Evolutionary conservation across 1,140 invertebrate genomes (phyloP).

Genomic region (Drosophila ananassae): DNA sequence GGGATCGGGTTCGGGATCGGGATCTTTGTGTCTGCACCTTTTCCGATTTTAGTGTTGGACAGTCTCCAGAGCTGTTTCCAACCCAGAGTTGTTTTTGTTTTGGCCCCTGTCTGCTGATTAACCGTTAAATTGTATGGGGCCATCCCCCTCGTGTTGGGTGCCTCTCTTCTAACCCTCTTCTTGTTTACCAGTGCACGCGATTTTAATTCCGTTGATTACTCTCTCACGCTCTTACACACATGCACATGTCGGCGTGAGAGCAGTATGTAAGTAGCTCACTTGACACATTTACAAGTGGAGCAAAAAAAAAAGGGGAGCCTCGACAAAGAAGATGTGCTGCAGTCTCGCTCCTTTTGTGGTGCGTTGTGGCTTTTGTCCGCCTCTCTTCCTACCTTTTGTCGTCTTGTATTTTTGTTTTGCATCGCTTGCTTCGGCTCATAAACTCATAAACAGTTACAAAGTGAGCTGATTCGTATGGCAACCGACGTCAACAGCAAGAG

Average conservation of each 20-base stretch:
- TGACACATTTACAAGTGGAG: slow-evolving; percentile 57
- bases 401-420: slow-evolving; percentile 57
- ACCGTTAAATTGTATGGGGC: slow-evolving; percentile 45
- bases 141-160: slow-evolving; percentile 20
- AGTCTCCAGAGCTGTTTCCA: slow-evolving; percentile 56
- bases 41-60: slow-evolving; percentile 17
- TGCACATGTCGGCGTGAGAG: slow-evolving; percentile 14
- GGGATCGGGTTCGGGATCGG: too few species aligned
- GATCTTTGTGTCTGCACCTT: slow-evolving; percentile 35
- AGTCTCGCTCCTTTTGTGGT: slow-evolving; percentile 30
- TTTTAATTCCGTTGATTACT: slow-evolving; percentile 49
- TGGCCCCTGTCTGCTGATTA: slow-evolving; percentile 57
- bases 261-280: slow-evolving; percentile 28
- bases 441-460: slow-evolving; percentile 70
- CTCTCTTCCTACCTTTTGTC: slow-evolving; percentile 31
- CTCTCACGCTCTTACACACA: slow-evolving; percentile 52
- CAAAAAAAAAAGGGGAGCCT: slow-evolving; percentile 50
- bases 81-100: slow-evolving; percentile 36
- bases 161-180: slow-evolving; percentile 31
- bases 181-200: slow-evolving; percentile 60
- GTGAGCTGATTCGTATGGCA: slow-evolving; percentile 60
- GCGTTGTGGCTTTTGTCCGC: slow-evolving; percentile 38
- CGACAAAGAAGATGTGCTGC: slow-evolving; percentile 41
- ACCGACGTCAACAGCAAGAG: slow-evolving; percentile 60
- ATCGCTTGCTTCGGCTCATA: slow-evolving; percentile 59